Evolutionary conservation across 1,140 invertebrate genomes (phyloP), one percentile per base, ranked within the genome.

Genomic region (Aphidius gifuensis): DNA sequence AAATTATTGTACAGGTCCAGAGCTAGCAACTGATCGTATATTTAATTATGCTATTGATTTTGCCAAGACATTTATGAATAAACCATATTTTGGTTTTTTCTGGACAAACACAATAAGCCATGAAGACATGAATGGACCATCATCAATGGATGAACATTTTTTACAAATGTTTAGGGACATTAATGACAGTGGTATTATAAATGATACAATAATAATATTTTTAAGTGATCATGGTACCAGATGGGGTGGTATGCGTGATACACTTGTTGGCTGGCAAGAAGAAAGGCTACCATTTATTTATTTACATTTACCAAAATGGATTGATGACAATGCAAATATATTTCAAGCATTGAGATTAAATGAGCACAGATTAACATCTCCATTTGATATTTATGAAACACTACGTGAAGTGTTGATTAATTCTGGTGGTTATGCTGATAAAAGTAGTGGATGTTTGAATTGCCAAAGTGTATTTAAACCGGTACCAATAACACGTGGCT

Each of bases 171-270:
- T 93, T 21, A 74, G 83, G 60, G 74, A 81, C 4, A 68, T 92
- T 38, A 80, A 87, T 16, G 69, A 80, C 0, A 78, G 81, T 9
- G 84, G 85, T 0, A 81, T 85, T 9, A 76, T 90, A 65, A 84
- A 91, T 46, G 84, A 88, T 51, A 87, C 87, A 0, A 78, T 90
- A 67, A 74, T 97, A 0, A 82, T 97, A 38, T 85, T 97, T 16
- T 83, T 95, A 66, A 96, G 93, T 70, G 96, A 98, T 77, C 96
- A 98, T 76, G 96, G 96, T 0, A 89, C 95, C 71, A 78, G 96
- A 40, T 97, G 91, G 82, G 94, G 95, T 3, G 80, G 82, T 4
- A 87, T 94, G 16, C 75, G 91, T 21, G 75, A 86, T 67, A 96
- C 94, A 0, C 89, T 90, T 73, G 86, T 90, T 58, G 96, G 96